Base-by-base conservation (phyloP, 2,113 vertebrate genomes). In the Gymnorhina tibicen region DNA sequence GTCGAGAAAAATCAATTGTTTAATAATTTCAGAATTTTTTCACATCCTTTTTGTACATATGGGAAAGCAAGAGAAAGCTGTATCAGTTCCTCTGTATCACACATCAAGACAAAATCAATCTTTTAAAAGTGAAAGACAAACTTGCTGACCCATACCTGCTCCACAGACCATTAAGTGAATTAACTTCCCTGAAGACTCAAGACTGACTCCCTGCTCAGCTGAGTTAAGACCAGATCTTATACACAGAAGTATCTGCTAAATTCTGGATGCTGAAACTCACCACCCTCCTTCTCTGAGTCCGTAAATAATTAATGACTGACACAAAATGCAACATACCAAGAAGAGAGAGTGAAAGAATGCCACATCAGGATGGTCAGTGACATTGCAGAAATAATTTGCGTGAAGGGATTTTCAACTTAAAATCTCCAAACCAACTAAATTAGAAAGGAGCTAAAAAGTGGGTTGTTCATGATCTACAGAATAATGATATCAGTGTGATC, bases 11-110 rank as follows among this genome's bases (percentile, higher is more conserved):
- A 42, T 41, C 7, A 20, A 24, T 16, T 60, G 10, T 74, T 86
- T 81, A 35, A 55, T 50, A 0, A 42, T 67, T 78, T 79, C 42
- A 59, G 30, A 82, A 22, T 10, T 58, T 84, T 63, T 72, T 55
- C 11, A 7, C 3, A 18, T 44, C 7, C 0, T 17, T 69, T 88
- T 81, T 49, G 3, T 58, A 44, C 3, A 5, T 20, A 33, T 8
- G 6, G 77, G 15, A 17, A 3, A 76, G 4, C 0, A 1, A 77
- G 18, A 59, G 11, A 70, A n/a, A 37, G 6, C 5, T 18, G 1
- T 12, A n/a, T 44, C 5, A 13, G 3, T 27, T 72, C 21, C 59
- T 83, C n/a, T 21, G 2, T 73, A 21, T 23, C 9, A 9, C 16
- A 41, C 17, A 56, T 28, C 11, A 74, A 60, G 37, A 50, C 10